These are phyloP conservation scores for Molanna angustata DNA, from an alignment of 2,888 invertebrate genomes.

Conservation along the genomic window DNA sequence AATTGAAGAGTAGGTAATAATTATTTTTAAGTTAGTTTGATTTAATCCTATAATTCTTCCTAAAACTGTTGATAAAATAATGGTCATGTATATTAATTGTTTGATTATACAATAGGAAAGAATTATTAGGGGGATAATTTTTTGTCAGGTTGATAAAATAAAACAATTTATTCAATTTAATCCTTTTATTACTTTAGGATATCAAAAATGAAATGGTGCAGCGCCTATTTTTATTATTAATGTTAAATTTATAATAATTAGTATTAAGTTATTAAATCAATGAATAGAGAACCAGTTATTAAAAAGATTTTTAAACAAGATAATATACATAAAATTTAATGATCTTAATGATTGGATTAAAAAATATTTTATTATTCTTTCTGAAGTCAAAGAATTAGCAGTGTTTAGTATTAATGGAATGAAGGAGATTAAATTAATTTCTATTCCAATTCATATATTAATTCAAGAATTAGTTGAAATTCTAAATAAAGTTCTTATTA, in stretches of 20 bases:
- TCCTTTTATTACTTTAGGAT: constrained; percentile 10
- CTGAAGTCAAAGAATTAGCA: constrained; percentile 34
- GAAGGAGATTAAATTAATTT: constrained; percentile 62
- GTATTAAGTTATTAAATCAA: constrained; percentile 39
- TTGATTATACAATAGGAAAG: constrained; percentile 49
- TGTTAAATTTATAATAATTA: constrained; percentile 39
- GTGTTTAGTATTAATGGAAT: constrained; percentile 50
- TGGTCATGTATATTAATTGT: constrained; percentile 46
- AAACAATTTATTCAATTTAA: constrained; percentile 43
- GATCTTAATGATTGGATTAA: constrained; percentile 57
- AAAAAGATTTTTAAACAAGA: constrained; percentile 50
- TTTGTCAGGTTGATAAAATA: constrained; percentile 61
- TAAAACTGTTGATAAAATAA: constrained; percentile 48
- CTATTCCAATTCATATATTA: constrained; percentile 56
- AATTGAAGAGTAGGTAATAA: constrained; percentile 62
- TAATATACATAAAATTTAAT: constrained; percentile 37
- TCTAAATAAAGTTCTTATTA: constrained; percentile 49
- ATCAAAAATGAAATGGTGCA: constrained; percentile 5
- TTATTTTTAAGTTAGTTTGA: constrained; percentile 56
- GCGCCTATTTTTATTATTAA: constrained; percentile 58
- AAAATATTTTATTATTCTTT: constrained; percentile 54
- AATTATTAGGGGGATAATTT: constrained; percentile 60
- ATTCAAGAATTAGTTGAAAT: constrained; percentile 36
- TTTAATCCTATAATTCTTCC: constrained; percentile 55
- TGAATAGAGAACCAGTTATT: constrained; percentile 43